Base-by-base conservation (phyloP, 2,888 invertebrate genomes). In the Dicranocentrus wangi region DNA sequence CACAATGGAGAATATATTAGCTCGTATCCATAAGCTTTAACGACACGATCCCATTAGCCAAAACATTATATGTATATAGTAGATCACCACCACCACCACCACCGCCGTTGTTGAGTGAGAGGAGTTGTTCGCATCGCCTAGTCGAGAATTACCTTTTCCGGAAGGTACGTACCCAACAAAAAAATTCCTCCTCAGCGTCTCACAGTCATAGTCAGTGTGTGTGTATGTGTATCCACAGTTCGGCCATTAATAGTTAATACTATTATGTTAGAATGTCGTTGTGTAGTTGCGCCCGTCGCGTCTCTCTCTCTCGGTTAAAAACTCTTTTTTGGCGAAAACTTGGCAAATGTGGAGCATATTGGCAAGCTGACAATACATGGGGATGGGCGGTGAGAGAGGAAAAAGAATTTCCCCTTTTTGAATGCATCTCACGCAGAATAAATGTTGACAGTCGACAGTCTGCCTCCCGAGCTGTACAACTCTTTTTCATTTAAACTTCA, bases 371-470 rank as follows among this genome's bases (percentile, higher is more conserved):
- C 81, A 81, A 81, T 81, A 75, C 69, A 73, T 66, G 80, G 80
- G 73, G 75, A 75, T 69, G 81, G 81, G 81, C 69, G 75, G 81
- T 55, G 55, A 75, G 65, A 47, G 42, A 63, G 32, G 19, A 21
- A 42, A 17, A 47, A 25, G n/a, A 17, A 27, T 3, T 10, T 28
- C 53, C 72, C 51, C 39, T 70, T 72, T 72, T 80, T 70, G 68
- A 75, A 81, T 81, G 75, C 81, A 73, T 55, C 81, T 81, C 81
- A 81, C 81, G 81, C 81, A 75, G 81, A 70, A 81, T 75, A 75
- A 81, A 81, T 81, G 81, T 81, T 81, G 81, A 81, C 81, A 81
- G 81, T 81, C 81, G 81, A 81, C 80, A 70, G 69, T 69, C 69
- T 70, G 81, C 75, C 81, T 81, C 75, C 81, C 69, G 69, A 75